A percentile compares a stretch with the other conserved stretches of the same genome.
phyloP scores from a whole-genome alignment of 2,888 invertebrate species.

The Tetragonula carbonaria region DNA sequence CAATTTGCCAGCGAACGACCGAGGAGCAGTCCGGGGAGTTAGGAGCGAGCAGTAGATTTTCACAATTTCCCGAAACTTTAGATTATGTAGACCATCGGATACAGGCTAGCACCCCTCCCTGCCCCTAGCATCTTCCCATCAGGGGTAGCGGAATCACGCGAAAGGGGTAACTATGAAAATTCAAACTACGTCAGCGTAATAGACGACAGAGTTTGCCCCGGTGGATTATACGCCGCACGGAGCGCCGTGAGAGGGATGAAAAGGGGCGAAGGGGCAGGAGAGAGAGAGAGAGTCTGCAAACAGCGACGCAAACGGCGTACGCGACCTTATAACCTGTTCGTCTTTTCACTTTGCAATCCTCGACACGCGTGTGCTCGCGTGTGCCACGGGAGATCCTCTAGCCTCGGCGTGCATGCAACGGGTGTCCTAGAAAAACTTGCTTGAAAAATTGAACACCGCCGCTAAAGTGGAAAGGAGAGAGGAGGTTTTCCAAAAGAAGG shows the following conservation, averaged over 20 bases:
- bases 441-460: not conserved
- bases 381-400: not conserved
- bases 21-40: too few relatives aligned
- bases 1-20: constrained; percentile 25
- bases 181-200: constrained; percentile 60
- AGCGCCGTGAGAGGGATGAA: not conserved
- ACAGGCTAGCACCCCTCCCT: constrained; percentile 3
- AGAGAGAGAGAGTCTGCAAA: constrained; percentile 14
- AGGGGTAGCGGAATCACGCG: constrained; percentile 29
- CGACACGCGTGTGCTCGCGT: not conserved
- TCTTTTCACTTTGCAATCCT: constrained; percentile 33
- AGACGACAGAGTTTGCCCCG: constrained; percentile 50
- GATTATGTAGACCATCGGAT: constrained; percentile 42
- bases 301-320: constrained; percentile 25
- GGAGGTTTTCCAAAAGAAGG: not conserved
- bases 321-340: constrained; percentile 33
- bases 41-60: constrained; percentile 25
- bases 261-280: not conserved
- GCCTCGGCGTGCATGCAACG: not conserved
- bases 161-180: constrained; percentile 59
- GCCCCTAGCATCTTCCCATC: not conserved
- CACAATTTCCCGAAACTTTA: constrained; percentile 55
- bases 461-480: too few relatives aligned
- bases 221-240: constrained; percentile 42
- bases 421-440: not conserved